A percentile compares a stretch with the other conserved stretches of the same genome.
These are phyloP conservation scores for Gymnopithys bicolor DNA, from an alignment of 2,797 vertebrate species.

Conservation along the genomic window DNA sequence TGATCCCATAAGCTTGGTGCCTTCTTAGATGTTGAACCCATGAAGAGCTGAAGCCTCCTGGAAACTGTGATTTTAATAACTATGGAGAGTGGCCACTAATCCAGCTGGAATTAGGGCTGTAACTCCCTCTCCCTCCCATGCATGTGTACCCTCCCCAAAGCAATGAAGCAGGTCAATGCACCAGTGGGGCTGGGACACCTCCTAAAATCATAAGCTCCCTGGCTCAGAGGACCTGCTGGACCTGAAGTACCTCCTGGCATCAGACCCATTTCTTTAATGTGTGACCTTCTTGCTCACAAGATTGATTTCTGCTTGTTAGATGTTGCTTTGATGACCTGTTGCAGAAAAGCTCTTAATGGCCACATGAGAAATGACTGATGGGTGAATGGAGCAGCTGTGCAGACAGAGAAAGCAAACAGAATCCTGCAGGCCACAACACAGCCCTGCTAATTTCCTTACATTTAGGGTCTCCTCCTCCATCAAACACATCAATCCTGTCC, in stretches of 20 bases:
- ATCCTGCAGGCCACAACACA: rapidly evolving
- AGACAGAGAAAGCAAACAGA: slow-evolving; percentile 16
- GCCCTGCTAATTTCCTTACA: neutral
- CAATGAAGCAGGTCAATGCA: neutral
- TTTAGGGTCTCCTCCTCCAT: neutral
- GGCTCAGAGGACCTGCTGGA: neutral
- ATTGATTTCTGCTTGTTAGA: neutral
- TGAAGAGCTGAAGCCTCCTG: neutral
- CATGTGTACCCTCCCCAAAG: no score
- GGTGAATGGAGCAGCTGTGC: slow-evolving; percentile 21
- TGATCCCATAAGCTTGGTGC: neutral
- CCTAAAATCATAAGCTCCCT: neutral
- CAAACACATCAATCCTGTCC: neutral
- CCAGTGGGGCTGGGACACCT: neutral
- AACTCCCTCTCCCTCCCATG: neutral
- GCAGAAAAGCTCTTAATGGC: neutral
- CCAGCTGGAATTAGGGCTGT: neutral
- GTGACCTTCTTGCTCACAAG: neutral
- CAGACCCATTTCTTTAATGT: neutral
- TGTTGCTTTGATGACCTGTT: neutral
- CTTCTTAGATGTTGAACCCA: neutral
- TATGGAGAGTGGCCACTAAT: neutral
- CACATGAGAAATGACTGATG: neutral
- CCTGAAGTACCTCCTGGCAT: neutral
- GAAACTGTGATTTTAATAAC: neutral